phyloP scores from a whole-genome alignment of 2,797 vertebrate genomes.

The Hypotaenidia okinawae region DNA sequence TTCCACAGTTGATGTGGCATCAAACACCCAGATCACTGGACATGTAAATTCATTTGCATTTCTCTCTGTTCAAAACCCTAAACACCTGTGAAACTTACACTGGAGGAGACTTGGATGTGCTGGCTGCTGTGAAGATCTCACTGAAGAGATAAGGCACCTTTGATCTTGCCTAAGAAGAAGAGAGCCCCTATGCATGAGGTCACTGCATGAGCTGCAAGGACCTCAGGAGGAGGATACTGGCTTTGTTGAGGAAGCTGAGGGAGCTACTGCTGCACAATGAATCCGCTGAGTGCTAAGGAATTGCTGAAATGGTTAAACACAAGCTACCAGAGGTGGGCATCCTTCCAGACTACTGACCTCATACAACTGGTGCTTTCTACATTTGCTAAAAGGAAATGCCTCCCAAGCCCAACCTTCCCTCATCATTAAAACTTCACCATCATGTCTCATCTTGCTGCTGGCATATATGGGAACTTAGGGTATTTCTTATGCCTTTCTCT shows the following conservation, averaged over 20 bases:
- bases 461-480: background rate
- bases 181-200: slow-evolving; percentile 1
- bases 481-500: background rate
- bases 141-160: background rate
- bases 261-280: background rate
- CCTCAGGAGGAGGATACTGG: background rate
- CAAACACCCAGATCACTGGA: background rate
- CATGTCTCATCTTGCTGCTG: slow-evolving; percentile 32
- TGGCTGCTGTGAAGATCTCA: background rate
- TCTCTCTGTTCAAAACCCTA: background rate
- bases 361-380: background rate
- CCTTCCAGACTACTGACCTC: slow-evolving; percentile 30
- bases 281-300: background rate
- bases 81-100: background rate
- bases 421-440: background rate
- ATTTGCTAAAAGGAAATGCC: slow-evolving; percentile 13
- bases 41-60: background rate
- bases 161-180: background rate
- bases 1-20: background rate
- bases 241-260: background rate
- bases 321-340: background rate
- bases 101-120: background rate
- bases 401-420: slow-evolving; percentile 25
- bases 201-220: background rate
- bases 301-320: background rate